Conservation (phyloP, 2,888 invertebrate species). For the Polymixis lichenea region DNA sequence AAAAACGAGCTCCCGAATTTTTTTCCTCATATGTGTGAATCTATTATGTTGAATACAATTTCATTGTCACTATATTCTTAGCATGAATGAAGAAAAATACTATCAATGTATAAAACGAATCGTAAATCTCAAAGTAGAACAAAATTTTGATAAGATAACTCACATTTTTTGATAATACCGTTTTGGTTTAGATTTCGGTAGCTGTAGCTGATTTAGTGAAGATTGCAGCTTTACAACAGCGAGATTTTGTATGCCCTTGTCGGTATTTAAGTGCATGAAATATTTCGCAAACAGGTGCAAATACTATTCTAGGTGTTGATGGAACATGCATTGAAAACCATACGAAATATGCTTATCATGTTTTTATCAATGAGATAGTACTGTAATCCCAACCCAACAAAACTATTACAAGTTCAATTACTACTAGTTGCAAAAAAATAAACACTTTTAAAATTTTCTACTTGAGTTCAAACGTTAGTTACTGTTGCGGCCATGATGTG, state of each 20-base stretch:
- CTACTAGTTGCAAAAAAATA: not conserved
- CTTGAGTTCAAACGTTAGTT: not conserved
- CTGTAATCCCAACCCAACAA: not conserved
- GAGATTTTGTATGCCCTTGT: not conserved
- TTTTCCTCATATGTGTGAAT: not conserved
- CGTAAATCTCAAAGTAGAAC: not conserved
- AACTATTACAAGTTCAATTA: not conserved
- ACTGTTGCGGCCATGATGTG: not conserved
- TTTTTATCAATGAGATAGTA: not conserved
- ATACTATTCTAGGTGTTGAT: not conserved
- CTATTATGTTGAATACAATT: not conserved
- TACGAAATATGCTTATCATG: not conserved
- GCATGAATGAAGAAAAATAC: not conserved
- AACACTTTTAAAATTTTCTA: not conserved
- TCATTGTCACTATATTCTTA: not conserved
- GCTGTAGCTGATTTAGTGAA: not conserved
- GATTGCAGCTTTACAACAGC: not conserved
- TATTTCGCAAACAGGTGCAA: not conserved
- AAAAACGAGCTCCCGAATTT: not conserved
- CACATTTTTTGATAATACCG: slow-evolving; percentile 12
- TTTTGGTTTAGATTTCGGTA: not conserved
- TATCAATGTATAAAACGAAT: not conserved
- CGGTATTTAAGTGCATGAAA: not conserved
- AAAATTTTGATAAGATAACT: slow-evolving; percentile 2
- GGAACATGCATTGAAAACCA: not conserved